Base-by-base conservation (phyloP, 1,140 invertebrate genomes). In the Euschistus heros region DNA sequence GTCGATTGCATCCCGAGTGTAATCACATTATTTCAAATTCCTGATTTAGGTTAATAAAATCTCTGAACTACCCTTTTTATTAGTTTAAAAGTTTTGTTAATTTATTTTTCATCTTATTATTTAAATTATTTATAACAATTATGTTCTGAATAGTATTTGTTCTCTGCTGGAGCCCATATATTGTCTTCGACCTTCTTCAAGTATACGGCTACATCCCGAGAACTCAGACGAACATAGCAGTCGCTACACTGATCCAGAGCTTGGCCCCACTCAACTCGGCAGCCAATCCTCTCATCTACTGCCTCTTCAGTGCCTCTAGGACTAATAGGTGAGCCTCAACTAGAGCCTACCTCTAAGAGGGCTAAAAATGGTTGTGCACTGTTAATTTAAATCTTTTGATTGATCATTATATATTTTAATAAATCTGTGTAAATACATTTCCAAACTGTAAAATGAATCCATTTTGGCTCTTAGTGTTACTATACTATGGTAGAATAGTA, bases 241-340 rank as follows among this genome's bases (percentile, higher is more conserved):
- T 97, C 2, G 87, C 89, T 3, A 92, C 92, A 2, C 89, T 97
- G 71, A 91, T 97, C 67, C 92, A 96, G 75, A 95, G 91, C 74
- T 77, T 97, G 57, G 91, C 92, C 10, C 92, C 92, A 2, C 78
- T 97, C 6, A 97, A 97, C 78, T 93, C 89, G 0, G 93, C 92
- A 0, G 92, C 92, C 15, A 97, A 97, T 78, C 94, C 94, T 0
- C 80, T 97, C 26, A 97, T 97, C 69, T 97, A 95, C 77, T 96
- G 92, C 72, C 83, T 97, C 67, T 97, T 97, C 77, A 66, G 65
- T 44, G 59, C 65, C 0, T 66, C 65, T n/a, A 66, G 62, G 30
- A 66, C 59, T 30, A 62, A 62, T 20, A 66, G 65, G 52, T 66
- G 42, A 60, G 37, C 18, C 50, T 24, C 54, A 27, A 46, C 17